Evolutionary conservation across 2,888 invertebrate species (phyloP).

Genomic region (Acrocera orbiculus): DNA sequence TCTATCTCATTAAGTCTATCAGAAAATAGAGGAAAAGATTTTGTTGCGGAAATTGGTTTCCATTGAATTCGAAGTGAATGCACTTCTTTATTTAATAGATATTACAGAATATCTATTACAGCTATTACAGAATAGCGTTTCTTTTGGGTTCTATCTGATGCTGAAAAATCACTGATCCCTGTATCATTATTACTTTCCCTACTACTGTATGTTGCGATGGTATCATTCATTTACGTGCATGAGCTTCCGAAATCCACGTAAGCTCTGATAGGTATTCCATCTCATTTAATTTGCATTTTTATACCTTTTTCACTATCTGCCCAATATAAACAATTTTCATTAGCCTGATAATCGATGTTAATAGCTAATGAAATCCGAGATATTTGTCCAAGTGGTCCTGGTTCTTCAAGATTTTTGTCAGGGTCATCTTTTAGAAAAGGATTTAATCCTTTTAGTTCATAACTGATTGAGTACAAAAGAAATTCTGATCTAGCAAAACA

Average conservation of each 20-base stretch:
- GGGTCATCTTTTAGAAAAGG: constrained; percentile 19
- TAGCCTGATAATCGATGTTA: constrained; percentile 53
- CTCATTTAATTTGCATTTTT: constrained; percentile 57
- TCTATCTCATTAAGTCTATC: constrained; percentile 20
- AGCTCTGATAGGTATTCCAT: no score
- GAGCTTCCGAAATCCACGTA: no score
- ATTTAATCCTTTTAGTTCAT: constrained; percentile 52
- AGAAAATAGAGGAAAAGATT: constrained; percentile 21
- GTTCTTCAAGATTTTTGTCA: constrained; percentile 14
- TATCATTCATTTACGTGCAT: no score
- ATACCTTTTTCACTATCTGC: constrained; percentile 60
- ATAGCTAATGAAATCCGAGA: constrained; percentile 58
- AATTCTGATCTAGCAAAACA: constrained; percentile 46
- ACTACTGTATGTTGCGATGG: no score
- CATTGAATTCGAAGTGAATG: constrained; percentile 53
- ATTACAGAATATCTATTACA: no score
- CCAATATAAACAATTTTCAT: constrained; percentile 56
- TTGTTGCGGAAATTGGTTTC: constrained; percentile 49
- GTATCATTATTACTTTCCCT: no score
- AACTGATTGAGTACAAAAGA: constrained; percentile 56
- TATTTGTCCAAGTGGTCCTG: constrained; percentile 44
- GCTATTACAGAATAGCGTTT: no score
- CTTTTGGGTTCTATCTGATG: no score
- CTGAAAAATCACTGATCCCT: constrained; percentile 37
- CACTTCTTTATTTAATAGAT: no score